Evolutionary conservation across 2,888 invertebrate species (phyloP), one percentile per base, ranked within the genome.

Genomic region (Pheosia tremula): DNA sequence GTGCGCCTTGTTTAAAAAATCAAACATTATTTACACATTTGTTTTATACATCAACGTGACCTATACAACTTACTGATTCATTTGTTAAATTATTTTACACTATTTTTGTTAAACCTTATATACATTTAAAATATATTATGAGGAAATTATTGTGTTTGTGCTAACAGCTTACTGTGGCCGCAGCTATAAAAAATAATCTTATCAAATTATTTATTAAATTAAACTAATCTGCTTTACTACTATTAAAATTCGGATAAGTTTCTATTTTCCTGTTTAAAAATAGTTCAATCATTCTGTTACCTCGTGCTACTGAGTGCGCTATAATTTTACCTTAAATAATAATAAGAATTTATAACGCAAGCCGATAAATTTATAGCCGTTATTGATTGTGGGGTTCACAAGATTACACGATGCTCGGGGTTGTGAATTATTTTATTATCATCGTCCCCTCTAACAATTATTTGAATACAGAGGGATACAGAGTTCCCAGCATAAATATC

Each of bases 311-410:
- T 50, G 24, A 24, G 24, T 24, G 13, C 13, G 49, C n/a, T 49
- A 49, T 63, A 68, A 69, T 67, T 60, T 66, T 69, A 61, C 67
- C 63, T 64, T 59, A 57, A 61, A 65, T 62, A 62, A 68, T 62
- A 72, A 71, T 78, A 72, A 68, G 67, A 13, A 36, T 45, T 56
- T 43, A 36, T 6, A 39, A 70, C 71, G 58, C 62, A 57, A 57
- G 60, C 67, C 67, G 64, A 72, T 79, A 83, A 86, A 87, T 90
- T 89, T 87, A 92, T 86, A 78, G 61, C 75, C 76, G 71, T 83
- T 56, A 88, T 86, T 87, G 89, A 89, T 86, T 80, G 85, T 72
- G 74, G 81, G 85, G 86, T 79, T 75, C 71, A 69, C 60, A 67
- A 75, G 77, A 79, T 84, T 84, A 73, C 75, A 72, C 76, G 73